Conservation (phyloP, 2,888 invertebrate species). For the Copidosoma aretas region DNA sequence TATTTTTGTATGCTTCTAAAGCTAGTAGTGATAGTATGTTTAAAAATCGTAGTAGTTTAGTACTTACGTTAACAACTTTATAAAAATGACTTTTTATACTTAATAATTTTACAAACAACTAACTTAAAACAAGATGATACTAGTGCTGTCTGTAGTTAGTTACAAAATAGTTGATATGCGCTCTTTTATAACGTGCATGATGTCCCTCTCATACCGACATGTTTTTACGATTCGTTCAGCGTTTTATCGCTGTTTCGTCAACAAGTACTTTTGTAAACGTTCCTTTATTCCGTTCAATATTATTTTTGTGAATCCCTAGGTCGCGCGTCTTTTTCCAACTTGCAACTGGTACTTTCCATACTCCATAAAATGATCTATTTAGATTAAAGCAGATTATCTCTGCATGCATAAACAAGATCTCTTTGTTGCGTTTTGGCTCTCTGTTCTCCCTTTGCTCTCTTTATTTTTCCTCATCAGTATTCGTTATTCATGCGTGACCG, state of each 20-base stretch:
- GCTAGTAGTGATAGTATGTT: not conserved
- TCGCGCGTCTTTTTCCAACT: constrained; percentile 36
- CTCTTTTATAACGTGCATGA: not conserved
- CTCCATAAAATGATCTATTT: not conserved
- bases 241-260: constrained; percentile 3
- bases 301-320: constrained; percentile 23
- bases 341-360: constrained; percentile 18
- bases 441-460: constrained; percentile 8
- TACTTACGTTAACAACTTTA: too few species aligned
- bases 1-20: not conserved
- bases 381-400: too few species aligned
- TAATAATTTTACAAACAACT: too few species aligned
- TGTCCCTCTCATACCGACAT: constrained; percentile 14
- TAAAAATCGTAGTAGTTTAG: not conserved
- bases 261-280: constrained; percentile 22
- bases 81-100: too few species aligned
- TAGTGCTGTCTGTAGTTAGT: not conserved
- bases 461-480: constrained; percentile 1
- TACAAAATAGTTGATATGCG: not conserved
- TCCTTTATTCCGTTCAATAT: constrained; percentile 5
- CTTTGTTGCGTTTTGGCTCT: constrained; percentile 10
- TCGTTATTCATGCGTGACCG: not conserved
- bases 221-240: constrained; percentile 18
- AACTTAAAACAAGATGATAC: too few species aligned
- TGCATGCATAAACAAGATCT: not conserved